Evolutionary conservation across 2,888 invertebrate species (phyloP), one percentile per base, ranked within the genome.

Genomic region (Lycaena phlaeas): DNA sequence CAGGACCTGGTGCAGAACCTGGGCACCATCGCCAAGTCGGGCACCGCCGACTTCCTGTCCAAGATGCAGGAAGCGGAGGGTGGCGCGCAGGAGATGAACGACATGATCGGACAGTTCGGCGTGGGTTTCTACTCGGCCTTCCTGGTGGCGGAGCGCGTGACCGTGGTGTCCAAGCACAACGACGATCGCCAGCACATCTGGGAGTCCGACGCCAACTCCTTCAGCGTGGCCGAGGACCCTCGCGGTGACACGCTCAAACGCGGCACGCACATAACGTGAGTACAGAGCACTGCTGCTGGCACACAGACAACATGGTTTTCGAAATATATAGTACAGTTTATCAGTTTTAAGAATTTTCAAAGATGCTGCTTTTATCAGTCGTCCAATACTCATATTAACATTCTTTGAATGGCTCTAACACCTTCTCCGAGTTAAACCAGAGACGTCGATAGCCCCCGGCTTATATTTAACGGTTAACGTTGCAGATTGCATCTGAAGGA

Each of bases 91-190:
- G 95, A 97, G 67, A 89, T 94, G 84, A 96, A 93, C 68, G 98
- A 99, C 79, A 93, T 99, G 91, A 99, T 99, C 79, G 99, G 99
- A 3, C 97, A 98, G 81, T 99, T 99, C 85, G 99, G 99, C 68
- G 99, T 99, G 52, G 99, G 99, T 45, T 99, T 99, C 86, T 99
- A 99, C 82, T 98, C 98, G 0, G 92, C 97, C 2, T 99, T 99
- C 86, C 87, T 96, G 68, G 98, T 99, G 43, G 97, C 98, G 17
- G 97, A 99, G 74, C 90, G 91, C 59, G 98, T 99, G 31, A 90
- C 97, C 36, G 99, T 99, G 1, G 95, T 94, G 1, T 94, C 97
- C 7, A 99, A 99, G 75, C 90, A 96, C 78, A 97, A 97, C 71
- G 92, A 92, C 56, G 97, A 97, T 69, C 87, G 88, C 48, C 99